Conservation (phyloP, 2,888 invertebrate genomes). For the Acleris literana region DNA sequence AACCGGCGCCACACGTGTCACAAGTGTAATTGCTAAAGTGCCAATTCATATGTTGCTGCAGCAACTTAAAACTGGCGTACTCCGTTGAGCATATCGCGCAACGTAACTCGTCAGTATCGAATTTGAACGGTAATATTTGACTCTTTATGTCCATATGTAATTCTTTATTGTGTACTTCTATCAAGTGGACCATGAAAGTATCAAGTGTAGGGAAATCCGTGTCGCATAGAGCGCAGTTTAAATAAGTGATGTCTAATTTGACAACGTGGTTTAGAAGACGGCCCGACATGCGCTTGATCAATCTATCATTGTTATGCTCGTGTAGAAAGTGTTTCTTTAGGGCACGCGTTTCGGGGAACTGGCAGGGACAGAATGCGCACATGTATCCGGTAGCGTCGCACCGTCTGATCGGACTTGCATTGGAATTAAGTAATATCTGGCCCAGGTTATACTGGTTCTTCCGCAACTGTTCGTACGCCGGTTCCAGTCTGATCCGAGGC, state of each 20-base stretch:
- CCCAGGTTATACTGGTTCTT: constrained; percentile 55
- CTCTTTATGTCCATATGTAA: constrained; percentile 54
- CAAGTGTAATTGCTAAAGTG: constrained; percentile 64
- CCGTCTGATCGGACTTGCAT: constrained; percentile 59
- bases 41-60: constrained; percentile 67
- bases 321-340: constrained; percentile 58
- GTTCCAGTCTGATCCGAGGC: constrained; percentile 5
- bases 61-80: constrained; percentile 57
- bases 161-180: constrained; percentile 46
- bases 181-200: constrained; percentile 52
- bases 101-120: constrained; percentile 54
- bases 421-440: constrained; percentile 56
- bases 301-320: constrained; percentile 53
- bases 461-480: constrained; percentile 39
- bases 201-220: constrained; percentile 49
- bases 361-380: constrained; percentile 55
- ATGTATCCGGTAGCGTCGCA: constrained; percentile 56
- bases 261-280: constrained; percentile 49
- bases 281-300: constrained; percentile 48
- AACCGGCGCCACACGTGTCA: constrained; percentile 54
- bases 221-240: constrained; percentile 57
- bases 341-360: constrained; percentile 49
- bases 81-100: constrained; percentile 57
- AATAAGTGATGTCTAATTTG: constrained; percentile 59
- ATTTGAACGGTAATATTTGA: constrained; percentile 65